These are phyloP conservation scores for Hoplias malabaricus DNA, from an alignment of 2,113 vertebrate species.

Conservation along the genomic window DNA sequence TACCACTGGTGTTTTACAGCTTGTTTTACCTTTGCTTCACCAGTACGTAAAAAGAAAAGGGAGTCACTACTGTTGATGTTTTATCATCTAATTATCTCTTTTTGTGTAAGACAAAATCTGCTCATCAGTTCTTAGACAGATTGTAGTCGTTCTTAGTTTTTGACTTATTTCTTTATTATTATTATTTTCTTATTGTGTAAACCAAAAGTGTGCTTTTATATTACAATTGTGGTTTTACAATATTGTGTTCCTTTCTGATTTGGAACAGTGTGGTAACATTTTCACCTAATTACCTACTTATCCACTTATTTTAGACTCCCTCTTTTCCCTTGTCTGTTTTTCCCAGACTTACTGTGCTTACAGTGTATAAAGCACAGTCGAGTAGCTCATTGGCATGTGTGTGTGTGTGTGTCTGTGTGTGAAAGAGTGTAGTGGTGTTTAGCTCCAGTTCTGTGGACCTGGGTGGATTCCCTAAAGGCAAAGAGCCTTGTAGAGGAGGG, in stretches of 20 bases:
- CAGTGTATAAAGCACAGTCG: background rate
- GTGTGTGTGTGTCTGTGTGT: background rate
- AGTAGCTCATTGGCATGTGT: constrained; percentile 3
- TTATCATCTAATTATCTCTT: no score
- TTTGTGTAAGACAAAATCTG: no score
- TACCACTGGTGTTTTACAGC: background rate
- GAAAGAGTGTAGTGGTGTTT: background rate
- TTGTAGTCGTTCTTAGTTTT: no score
- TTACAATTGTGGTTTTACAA: no score
- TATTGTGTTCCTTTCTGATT: background rate
- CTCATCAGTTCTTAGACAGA: no score
- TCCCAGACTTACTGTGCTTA: no score
- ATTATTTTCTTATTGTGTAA: no score
- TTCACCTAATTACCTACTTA: background rate
- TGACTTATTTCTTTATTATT: no score
- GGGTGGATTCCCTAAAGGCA: constrained; percentile 36
- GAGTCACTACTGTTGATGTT: no score
- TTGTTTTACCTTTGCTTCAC: background rate
- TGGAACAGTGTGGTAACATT: constrained; percentile 26
- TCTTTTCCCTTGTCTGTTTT: background rate
- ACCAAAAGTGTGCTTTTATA: no score
- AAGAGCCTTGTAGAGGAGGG: constrained; percentile 50
- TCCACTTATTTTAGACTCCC: background rate
- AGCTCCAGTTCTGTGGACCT: constrained; percentile 25
- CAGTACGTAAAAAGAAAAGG: background rate